These are phyloP conservation scores for Andrena dorsata DNA, from an alignment of 2,888 invertebrate species.

Conservation along the genomic window DNA sequence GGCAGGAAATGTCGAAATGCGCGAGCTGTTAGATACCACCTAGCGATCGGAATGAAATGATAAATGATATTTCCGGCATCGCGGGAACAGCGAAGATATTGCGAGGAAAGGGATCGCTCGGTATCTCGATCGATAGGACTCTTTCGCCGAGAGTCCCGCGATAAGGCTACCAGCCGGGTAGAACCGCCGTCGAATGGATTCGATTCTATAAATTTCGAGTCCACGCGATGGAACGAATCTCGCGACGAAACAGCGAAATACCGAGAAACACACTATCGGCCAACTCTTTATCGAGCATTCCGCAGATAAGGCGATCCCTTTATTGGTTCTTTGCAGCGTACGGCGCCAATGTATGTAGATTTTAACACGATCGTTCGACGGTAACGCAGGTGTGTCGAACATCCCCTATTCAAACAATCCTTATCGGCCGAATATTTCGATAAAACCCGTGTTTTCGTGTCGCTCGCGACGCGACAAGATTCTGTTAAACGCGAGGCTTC, in stretches of 20 bases:
- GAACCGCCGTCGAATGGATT: slow-evolving; percentile 10
- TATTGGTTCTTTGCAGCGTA: slow-evolving; percentile 35
- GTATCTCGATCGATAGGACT: slow-evolving; percentile 43
- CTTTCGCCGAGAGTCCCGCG: slow-evolving; percentile 1
- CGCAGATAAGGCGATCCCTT: slow-evolving; percentile 64
- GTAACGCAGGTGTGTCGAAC: slow-evolving; percentile 41
- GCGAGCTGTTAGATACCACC: slow-evolving; percentile 11
- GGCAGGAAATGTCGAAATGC: slow-evolving; percentile 4
- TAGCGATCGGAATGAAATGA: slow-evolving; percentile 11
- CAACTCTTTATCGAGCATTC: slow-evolving; percentile 72
- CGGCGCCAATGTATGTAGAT: slow-evolving; percentile 48
- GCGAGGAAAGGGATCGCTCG: slow-evolving; percentile 16
- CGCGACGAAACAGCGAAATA: slow-evolving; percentile 52
- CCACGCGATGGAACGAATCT: slow-evolving; percentile 24
- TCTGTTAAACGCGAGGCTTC: not conserved
- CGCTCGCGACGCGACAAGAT: not conserved
- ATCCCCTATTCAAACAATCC: slow-evolving; percentile 27
- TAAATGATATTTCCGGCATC: slow-evolving; percentile 36
- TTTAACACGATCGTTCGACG: slow-evolving; percentile 21
- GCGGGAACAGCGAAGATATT: slow-evolving; percentile 9
- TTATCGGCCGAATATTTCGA: slow-evolving; percentile 30
- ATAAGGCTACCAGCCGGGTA: slow-evolving; percentile 26
- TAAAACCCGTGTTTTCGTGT: not conserved
- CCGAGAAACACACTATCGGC: slow-evolving; percentile 66
- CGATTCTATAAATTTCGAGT: slow-evolving; percentile 10